Evolutionary conservation across 2,888 invertebrate genomes (phyloP), one percentile per base, ranked within the genome.

Genomic region (Sinotaia quadrata): DNA sequence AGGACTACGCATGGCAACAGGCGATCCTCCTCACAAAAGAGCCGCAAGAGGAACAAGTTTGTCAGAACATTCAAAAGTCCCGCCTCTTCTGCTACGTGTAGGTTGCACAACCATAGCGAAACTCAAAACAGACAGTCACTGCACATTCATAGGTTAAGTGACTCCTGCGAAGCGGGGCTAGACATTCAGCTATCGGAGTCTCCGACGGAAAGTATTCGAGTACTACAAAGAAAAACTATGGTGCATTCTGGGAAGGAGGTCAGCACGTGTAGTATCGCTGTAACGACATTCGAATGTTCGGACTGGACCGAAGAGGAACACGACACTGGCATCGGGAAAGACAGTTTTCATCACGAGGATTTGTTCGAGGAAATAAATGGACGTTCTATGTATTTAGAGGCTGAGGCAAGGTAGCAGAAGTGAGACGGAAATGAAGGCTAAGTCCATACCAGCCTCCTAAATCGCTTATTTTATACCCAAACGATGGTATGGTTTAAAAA

Each of bases 21-120:
- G 7, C 47, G 47, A 24, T 47, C 47, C 21, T 8, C 7, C 10
- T 41, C 41, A 8, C 8, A 12, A 7, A 65, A 56, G 37, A 44
- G 44, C 41, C 56, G 56, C 12, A 37, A n/a, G 34, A 33, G 34
- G 1, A 31, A 24, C 0, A 63, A 54, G 29, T 56, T 65, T 29
- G 21, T 47, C 7, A 29, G 65, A 34, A 65, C 65, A 21, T 65
- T 65, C 65, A 37, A 27, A n/a, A 65, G 56, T 29, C 21, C 36
- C 7, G 44, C 41, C 10, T 15, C 44, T 2, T 31, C 54, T 4
- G 18, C 21, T 18, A 18, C 12, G 1, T 47, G 21, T n/a, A 56
- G 54, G 29, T 41, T 24, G 21, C n/a, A 47, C 21, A 47, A 47
- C 47, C 10, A 18, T 8, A 18, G 47, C 7, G 47, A n/a, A n/a